These are phyloP conservation scores for Embiotoca jacksoni DNA, from an alignment of 2,113 vertebrate genomes.

Conservation along the genomic window DNA sequence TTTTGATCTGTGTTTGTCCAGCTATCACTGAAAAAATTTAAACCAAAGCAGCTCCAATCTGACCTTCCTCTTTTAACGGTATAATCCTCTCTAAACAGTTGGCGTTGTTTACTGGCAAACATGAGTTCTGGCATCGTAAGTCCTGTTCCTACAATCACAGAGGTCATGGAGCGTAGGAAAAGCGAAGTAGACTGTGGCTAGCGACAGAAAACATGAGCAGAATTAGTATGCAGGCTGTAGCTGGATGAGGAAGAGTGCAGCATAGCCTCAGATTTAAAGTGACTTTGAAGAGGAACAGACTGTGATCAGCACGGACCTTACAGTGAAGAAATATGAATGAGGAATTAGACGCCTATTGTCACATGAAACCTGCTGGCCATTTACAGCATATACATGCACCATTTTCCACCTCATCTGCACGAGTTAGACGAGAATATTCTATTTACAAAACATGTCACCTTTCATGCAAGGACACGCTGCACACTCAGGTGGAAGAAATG, in stretches of 20 bases:
- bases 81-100: conserved; percentile 5
- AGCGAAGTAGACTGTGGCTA: not conserved
- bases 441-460: conserved; percentile 28
- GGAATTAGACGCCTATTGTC: not conserved
- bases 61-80: not conserved
- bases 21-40: not conserved
- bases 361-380: not conserved
- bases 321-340: not conserved
- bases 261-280: conserved; percentile 2
- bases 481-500: conserved; percentile 41
- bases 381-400: too few relatives aligned
- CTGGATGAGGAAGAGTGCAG: conserved; percentile 14
- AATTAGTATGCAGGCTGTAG: conserved; percentile 49
- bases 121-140: conserved; percentile 13
- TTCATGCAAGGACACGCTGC: conserved; percentile 47
- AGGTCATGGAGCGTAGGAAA: conserved; percentile 23
- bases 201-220: conserved; percentile 21
- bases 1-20: conserved; percentile 2
- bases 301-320: not conserved
- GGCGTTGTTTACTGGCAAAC: conserved; percentile 18
- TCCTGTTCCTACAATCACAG: conserved; percentile 19
- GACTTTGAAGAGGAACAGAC: not conserved
- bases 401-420: conserved; percentile 1
- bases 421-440: too few relatives aligned
- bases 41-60: not conserved